Evolutionary conservation across 2,797 vertebrate genomes (phyloP).

Genomic region (Anguilla marmorata): DNA sequence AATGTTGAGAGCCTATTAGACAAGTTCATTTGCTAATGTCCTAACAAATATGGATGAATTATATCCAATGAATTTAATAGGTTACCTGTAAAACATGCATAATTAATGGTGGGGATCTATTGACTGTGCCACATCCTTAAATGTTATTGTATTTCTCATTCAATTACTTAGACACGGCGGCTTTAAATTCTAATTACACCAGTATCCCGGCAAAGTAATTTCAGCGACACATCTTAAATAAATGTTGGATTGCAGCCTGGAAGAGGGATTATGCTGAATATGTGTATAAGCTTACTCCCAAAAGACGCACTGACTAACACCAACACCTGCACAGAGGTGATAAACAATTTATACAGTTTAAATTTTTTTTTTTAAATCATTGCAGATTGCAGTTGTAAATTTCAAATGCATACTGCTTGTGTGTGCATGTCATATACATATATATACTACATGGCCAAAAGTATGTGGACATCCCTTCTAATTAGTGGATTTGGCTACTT

Average conservation of each 20-base stretch:
- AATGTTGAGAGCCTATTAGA: background rate
- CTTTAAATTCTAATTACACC: constrained; percentile 44
- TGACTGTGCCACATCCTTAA: constrained; percentile 30
- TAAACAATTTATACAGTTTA: constrained; percentile 22
- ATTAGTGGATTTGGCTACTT: too few species aligned
- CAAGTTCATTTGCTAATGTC: constrained; percentile 15
- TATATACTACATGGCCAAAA: too few species aligned
- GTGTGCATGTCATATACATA: background rate
- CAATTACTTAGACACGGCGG: constrained; percentile 38
- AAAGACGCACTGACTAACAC: background rate
- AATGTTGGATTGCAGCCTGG: constrained; percentile 33
- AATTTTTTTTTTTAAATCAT: background rate
- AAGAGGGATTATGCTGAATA: constrained; percentile 33
- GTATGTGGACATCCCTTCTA: background rate
- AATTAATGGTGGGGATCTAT: constrained; percentile 21
- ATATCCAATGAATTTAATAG: background rate
- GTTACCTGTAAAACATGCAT: constrained; percentile 29
- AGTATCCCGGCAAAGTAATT: constrained; percentile 31
- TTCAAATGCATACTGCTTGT: background rate
- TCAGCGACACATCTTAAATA: constrained; percentile 38
- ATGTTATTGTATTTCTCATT: constrained; percentile 40
- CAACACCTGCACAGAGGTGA: constrained; percentile 33
- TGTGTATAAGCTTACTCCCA: constrained; percentile 20
- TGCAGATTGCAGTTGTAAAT: constrained; percentile 16
- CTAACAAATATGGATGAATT: background rate